These are phyloP conservation scores for Rhabdophis nuchalis DNA, from an alignment of 2,797 vertebrate genomes.

Conservation along the genomic window DNA sequence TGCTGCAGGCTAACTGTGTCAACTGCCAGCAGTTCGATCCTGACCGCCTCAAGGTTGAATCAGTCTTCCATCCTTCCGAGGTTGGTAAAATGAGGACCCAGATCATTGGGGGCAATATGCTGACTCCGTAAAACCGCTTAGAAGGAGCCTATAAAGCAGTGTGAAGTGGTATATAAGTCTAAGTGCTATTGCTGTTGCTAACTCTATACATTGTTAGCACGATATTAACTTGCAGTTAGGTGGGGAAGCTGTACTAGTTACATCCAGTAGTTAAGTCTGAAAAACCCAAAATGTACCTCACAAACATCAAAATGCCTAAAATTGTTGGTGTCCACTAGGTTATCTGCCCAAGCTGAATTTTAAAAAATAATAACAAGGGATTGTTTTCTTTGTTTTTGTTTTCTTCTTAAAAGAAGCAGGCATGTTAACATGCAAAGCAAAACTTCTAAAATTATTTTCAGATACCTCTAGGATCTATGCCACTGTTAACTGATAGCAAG, in stretches of 20 bases:
- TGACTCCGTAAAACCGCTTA: no score
- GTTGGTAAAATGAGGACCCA: no score
- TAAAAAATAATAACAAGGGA: neutral
- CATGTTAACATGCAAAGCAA: neutral
- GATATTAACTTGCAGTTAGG: neutral
- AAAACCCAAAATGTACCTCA: neutral
- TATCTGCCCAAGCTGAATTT: neutral
- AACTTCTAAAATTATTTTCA: neutral
- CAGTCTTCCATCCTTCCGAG: no score
- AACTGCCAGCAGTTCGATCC: no score
- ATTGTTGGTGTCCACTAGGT: neutral
- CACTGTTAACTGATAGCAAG: neutral
- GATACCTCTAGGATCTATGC: neutral
- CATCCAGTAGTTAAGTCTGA: neutral
- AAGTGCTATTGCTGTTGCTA: neutral
- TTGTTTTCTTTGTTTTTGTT: neutral
- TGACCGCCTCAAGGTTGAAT: no score
- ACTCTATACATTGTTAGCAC: neutral
- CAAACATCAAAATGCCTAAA: neutral
- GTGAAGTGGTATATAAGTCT: no score
- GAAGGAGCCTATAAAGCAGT: no score
- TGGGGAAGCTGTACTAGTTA: neutral
- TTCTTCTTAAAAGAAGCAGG: neutral
- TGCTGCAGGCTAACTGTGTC: no score
- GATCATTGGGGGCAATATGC: no score